Percentiles rank a stretch among this genome's conserved stretches.
phyloP scores from a whole-genome alignment of 2,113 vertebrate species.

The Pedionomus torquatus region DNA sequence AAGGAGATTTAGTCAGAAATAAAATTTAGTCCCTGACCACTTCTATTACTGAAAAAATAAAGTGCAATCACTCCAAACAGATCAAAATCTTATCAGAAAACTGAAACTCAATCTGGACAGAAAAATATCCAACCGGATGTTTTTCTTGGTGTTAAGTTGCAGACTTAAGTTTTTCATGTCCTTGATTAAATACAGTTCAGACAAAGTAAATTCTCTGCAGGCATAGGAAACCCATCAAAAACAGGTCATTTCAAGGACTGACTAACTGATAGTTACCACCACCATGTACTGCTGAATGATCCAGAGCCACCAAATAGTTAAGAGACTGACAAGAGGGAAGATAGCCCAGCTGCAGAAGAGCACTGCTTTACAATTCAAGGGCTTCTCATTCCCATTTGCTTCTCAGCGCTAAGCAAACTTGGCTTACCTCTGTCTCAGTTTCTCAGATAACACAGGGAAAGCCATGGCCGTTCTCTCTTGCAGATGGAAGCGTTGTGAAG shows the following conservation, averaged over 20 bases:
- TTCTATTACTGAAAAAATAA: background rate
- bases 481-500: background rate
- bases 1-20: background rate
- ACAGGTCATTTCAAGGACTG: background rate
- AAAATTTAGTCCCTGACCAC: background rate
- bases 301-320: background rate
- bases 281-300: background rate
- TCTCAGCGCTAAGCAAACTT: background rate
- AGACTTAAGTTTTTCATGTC: background rate
- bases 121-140: background rate
- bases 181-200: background rate
- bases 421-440: background rate
- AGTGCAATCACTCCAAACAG: background rate
- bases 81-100: background rate
- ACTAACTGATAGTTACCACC: background rate
- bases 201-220: background rate
- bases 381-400: background rate
- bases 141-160: background rate
- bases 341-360: background rate
- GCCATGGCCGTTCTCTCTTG: background rate
- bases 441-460: background rate
- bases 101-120: background rate
- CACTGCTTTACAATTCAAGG: background rate
- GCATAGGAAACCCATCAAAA: background rate
- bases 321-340: background rate